These are phyloP conservation scores for Drosophila phalerata DNA, from an alignment of 2,888 invertebrate species.

Conservation along the genomic window DNA sequence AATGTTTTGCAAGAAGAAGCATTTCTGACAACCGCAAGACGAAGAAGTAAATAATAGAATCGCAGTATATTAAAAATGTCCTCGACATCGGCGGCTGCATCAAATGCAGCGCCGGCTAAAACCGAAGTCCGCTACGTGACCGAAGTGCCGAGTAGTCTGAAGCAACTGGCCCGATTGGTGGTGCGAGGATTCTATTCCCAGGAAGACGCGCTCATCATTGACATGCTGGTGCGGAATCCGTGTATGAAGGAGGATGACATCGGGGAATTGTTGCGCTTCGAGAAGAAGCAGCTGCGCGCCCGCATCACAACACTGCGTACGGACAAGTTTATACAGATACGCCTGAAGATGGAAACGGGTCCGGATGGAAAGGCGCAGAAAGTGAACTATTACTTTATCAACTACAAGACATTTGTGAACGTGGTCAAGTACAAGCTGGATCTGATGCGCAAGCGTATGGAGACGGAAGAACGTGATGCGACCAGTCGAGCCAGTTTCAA, in stretches of 20 bases:
- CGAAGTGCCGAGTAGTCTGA: slow-evolving; percentile 97
- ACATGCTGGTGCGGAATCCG: slow-evolving; percentile 97
- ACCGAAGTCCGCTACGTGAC: slow-evolving; percentile 92
- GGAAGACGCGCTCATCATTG: slow-evolving; percentile 97
- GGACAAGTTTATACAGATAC: slow-evolving; percentile 97
- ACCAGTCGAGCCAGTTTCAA: slow-evolving; percentile 98
- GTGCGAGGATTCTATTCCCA: slow-evolving; percentile 97
- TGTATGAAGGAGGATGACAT: slow-evolving; percentile 96
- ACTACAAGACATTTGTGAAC: slow-evolving; percentile 98
- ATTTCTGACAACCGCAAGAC: slow-evolving; percentile 12
- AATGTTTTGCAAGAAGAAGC: slow-evolving; percentile 22
- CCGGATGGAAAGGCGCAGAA: slow-evolving; percentile 97
- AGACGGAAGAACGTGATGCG: slow-evolving; percentile 97
- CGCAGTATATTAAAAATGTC: slow-evolving; percentile 51
- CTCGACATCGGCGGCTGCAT: slow-evolving; percentile 70
- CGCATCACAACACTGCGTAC: slow-evolving; percentile 94
- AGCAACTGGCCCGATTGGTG: slow-evolving; percentile 95
- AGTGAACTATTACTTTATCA: slow-evolving; percentile 98
- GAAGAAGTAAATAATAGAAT: slow-evolving; percentile 16
- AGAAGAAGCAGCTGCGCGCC: slow-evolving; percentile 96
- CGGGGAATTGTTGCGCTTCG: slow-evolving; percentile 96
- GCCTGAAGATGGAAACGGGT: slow-evolving; percentile 97
- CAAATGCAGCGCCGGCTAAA: slow-evolving; percentile 83
- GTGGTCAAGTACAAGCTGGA: slow-evolving; percentile 99
- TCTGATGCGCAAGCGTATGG: slow-evolving; percentile 97